These are phyloP conservation scores for Acanthurus tractus DNA, from an alignment of 2,797 vertebrate species.

Conservation along the genomic window DNA sequence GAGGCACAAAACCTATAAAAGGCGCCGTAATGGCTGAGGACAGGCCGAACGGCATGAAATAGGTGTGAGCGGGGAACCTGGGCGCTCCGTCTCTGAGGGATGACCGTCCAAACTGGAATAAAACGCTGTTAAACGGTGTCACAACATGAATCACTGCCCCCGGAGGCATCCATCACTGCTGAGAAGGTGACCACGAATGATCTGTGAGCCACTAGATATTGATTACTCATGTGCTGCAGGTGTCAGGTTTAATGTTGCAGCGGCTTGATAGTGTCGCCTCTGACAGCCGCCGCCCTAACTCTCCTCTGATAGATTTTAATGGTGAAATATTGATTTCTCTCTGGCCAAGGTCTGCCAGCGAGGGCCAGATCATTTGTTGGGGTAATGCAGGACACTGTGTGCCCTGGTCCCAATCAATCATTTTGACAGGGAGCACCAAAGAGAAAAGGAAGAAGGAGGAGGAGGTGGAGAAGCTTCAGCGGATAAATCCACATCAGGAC, in stretches of 20 bases:
- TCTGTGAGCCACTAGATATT: constrained; percentile 96
- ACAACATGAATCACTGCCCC: constrained; percentile 93
- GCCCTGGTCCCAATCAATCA: constrained; percentile 92
- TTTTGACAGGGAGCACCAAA: constrained; percentile 89
- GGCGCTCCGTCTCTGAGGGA: constrained; percentile 87
- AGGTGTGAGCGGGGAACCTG: constrained; percentile 69
- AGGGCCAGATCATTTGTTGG: constrained; percentile 97
- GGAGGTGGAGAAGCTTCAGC: constrained; percentile 36
- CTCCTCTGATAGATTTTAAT: constrained; percentile 94
- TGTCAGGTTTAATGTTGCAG: constrained; percentile 96
- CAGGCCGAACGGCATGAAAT: constrained; percentile 85
- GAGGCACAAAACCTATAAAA: constrained; percentile 91
- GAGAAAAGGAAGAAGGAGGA: constrained; percentile 28
- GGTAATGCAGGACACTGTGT: constrained; percentile 92
- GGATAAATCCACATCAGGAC: constrained; percentile 44
- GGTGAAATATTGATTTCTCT: constrained; percentile 95
- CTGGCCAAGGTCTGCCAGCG: constrained; percentile 95
- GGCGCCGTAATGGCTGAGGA: constrained; percentile 87
- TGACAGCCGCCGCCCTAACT: constrained; percentile 91
- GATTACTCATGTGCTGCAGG: constrained; percentile 95
- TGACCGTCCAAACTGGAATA: constrained; percentile 91
- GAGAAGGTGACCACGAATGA: constrained; percentile 95
- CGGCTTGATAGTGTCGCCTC: constrained; percentile 91
- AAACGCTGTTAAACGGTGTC: constrained; percentile 93
- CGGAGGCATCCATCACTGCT: constrained; percentile 92